Percentiles rank a stretch among this genome's conserved stretches.
These are phyloP conservation scores for Invenusta paracnida DNA, from an alignment of 2,888 invertebrate species.

Conservation along the genomic window DNA sequence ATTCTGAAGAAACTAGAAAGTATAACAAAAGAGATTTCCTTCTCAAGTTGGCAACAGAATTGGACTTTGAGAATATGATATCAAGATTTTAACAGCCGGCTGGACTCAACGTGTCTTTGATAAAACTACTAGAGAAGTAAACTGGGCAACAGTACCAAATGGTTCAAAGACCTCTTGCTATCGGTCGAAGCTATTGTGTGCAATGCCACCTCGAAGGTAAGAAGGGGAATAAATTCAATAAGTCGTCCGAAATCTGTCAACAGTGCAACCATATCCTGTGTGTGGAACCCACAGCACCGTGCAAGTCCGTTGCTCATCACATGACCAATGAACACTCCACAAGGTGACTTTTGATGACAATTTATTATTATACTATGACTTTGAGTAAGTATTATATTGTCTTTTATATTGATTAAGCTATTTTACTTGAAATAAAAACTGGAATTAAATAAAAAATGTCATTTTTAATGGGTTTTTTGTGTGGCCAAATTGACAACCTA, in stretches of 20 bases:
- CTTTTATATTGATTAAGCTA: not conserved
- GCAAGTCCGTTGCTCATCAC: constrained; percentile 19
- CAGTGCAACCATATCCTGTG: not conserved
- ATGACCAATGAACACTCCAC: not conserved
- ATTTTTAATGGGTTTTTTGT: too few relatives aligned
- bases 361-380: not conserved
- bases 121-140: constrained; percentile 9
- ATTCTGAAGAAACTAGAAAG: constrained; percentile 23
- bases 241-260: not conserved
- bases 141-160: not conserved
- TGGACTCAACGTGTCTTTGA: not conserved
- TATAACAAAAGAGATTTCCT: constrained; percentile 14
- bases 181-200: not conserved
- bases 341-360: not conserved
- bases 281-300: not conserved
- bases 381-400: not conserved
- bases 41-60: constrained; percentile 4
- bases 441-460: not conserved
- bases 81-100: constrained; percentile 1
- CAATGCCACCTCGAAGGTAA: not conserved
- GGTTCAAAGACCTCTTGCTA: constrained; percentile 10
- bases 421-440: not conserved
- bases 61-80: not conserved
- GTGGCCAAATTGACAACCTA: not conserved
- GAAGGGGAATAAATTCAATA: not conserved